These are phyloP conservation scores for Orchesella cincta DNA, from an alignment of 1,140 invertebrate species.

Conservation along the genomic window DNA sequence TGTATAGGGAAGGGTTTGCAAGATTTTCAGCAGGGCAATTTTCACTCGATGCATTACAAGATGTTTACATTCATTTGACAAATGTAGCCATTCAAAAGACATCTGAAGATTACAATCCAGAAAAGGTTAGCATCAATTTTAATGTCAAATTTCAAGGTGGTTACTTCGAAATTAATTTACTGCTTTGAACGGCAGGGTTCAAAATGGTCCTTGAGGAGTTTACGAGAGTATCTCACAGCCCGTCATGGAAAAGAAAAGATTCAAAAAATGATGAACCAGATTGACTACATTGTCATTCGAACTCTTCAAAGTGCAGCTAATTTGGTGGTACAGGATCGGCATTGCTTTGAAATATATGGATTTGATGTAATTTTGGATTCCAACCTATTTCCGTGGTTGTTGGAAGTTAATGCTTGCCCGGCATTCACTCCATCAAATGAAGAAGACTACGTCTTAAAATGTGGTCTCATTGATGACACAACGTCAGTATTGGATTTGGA, in stretches of 20 bases:
- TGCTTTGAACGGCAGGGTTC: slow-evolving; percentile 53
- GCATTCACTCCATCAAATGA: slow-evolving; percentile 65
- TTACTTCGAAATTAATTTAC: background rate
- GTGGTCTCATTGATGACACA: slow-evolving; percentile 57
- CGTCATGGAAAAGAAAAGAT: slow-evolving; percentile 56
- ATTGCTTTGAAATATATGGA: slow-evolving; percentile 68
- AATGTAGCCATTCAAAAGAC: slow-evolving; percentile 66
- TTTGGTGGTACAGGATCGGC: slow-evolving; percentile 57
- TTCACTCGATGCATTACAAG: slow-evolving; percentile 59
- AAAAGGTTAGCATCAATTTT: slow-evolving; percentile 32
- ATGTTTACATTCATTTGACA: slow-evolving; percentile 62
- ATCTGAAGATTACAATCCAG: slow-evolving; percentile 47
- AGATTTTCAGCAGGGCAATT: slow-evolving; percentile 65
- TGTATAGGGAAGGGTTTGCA: slow-evolving; percentile 66
- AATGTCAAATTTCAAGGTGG: background rate
- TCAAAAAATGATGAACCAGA: slow-evolving; percentile 61
- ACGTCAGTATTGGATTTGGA: slow-evolving; percentile 59
- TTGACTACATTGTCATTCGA: slow-evolving; percentile 62
- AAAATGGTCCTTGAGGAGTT: slow-evolving; percentile 57
- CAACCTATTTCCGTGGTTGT: slow-evolving; percentile 64
- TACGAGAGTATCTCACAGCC: slow-evolving; percentile 56
- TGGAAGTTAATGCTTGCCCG: slow-evolving; percentile 68
- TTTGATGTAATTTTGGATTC: slow-evolving; percentile 68
- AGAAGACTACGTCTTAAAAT: slow-evolving; percentile 59
- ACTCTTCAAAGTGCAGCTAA: slow-evolving; percentile 61